phyloP scores from a whole-genome alignment of 2,797 vertebrate genomes.

The Helicolenus hilgendorfi region DNA sequence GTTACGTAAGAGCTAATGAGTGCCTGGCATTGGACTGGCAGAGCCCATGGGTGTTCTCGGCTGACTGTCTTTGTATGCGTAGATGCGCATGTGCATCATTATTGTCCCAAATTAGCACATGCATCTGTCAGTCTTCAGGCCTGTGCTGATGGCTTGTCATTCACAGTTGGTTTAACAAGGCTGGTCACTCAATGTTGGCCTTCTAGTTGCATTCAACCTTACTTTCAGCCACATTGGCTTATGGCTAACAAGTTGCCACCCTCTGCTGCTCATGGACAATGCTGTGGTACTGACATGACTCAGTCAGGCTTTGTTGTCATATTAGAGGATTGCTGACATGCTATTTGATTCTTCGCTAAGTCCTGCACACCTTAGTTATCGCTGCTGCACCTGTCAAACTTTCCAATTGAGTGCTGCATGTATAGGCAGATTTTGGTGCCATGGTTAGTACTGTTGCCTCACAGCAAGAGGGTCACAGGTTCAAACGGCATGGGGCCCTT shows the following conservation, averaged over 20 bases:
- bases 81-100: constrained; percentile 53
- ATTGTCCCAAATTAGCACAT: constrained; percentile 67
- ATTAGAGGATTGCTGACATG: not conserved
- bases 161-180: constrained; percentile 69
- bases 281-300: constrained; percentile 1
- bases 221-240: constrained; percentile 30
- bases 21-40: constrained; percentile 63
- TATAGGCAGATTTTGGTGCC: not conserved
- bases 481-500: not conserved
- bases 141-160: constrained; percentile 68
- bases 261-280: constrained; percentile 27
- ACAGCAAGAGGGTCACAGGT: fast-evolving
- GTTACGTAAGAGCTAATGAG: constrained; percentile 80
- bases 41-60: constrained; percentile 59
- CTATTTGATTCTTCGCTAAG: constrained; percentile 3
- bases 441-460: fast-evolving
- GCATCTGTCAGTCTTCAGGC: constrained; percentile 76
- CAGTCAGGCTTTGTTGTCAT: constrained; percentile 10
- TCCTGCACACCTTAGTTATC: not conserved
- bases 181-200: constrained; percentile 61
- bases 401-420: not conserved
- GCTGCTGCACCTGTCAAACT: not conserved
- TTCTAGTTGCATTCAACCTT: constrained; percentile 54
- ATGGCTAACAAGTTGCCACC: constrained; percentile 49
- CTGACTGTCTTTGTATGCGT: constrained; percentile 46